These are phyloP conservation scores for Phrynocephalus vlangalii DNA, from an alignment of 2,797 vertebrate genomes.

Conservation along the genomic window DNA sequence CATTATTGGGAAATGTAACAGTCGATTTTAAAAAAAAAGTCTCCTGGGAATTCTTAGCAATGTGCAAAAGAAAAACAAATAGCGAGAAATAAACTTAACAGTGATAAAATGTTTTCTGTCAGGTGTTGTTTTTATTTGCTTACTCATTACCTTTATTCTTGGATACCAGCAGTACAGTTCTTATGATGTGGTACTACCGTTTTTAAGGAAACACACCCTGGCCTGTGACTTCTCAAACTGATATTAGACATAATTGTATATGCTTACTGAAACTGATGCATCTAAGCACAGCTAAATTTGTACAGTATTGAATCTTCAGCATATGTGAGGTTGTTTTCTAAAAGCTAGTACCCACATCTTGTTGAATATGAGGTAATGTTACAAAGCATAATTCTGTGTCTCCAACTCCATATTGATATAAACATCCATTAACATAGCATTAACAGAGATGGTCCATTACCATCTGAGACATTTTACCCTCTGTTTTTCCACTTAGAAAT, in stretches of 20 bases:
- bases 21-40: neutral
- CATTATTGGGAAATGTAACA: neutral
- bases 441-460: neutral
- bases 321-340: neutral
- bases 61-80: constrained; percentile 18
- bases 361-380: neutral
- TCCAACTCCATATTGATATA: neutral
- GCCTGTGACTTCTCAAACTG: neutral
- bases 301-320: neutral
- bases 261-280: neutral
- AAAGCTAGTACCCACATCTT: neutral
- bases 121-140: neutral
- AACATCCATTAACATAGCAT: neutral
- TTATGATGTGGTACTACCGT: neutral
- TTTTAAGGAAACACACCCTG: neutral
- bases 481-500: too few species aligned
- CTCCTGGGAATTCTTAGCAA: neutral
- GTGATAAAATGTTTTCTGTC: neutral
- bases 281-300: neutral
- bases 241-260: neutral
- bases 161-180: neutral
- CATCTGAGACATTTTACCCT: neutral
- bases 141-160: neutral
- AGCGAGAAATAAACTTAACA: neutral
- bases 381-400: neutral